Evolutionary conservation across 2,888 invertebrate genomes (phyloP).

Genomic region (Octonoba sinensis): DNA sequence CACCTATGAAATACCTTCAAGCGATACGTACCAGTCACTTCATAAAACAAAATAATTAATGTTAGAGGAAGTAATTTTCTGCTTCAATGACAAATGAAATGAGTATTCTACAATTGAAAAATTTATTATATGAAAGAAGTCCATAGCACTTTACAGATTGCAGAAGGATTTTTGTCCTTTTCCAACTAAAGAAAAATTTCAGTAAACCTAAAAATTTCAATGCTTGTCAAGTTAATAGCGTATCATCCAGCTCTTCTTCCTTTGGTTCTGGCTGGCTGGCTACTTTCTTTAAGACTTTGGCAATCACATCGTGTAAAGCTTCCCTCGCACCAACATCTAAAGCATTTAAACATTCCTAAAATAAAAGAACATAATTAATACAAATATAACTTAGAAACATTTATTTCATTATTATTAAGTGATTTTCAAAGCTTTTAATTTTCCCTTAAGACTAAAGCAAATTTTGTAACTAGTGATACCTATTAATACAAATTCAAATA

Average conservation of each 20-base stretch:
- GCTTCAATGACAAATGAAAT: too few relatives aligned
- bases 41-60: too few relatives aligned
- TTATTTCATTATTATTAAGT: neutral
- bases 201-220: constrained; percentile 27
- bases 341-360: constrained; percentile 80
- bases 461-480: too few relatives aligned
- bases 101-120: constrained; percentile 8
- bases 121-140: constrained; percentile 50
- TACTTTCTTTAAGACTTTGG: constrained; percentile 86
- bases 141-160: constrained; percentile 27
- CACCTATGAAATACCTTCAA: too few relatives aligned
- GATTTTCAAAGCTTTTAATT: too few relatives aligned
- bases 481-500: too few relatives aligned
- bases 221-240: constrained; percentile 81
- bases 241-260: constrained; percentile 93
- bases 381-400: neutral
- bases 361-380: constrained; percentile 8
- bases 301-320: constrained; percentile 88
- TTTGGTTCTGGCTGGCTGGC: constrained; percentile 83
- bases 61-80: too few relatives aligned
- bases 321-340: constrained; percentile 91
- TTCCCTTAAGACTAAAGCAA: too few relatives aligned
- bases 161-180: constrained; percentile 1
- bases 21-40: too few relatives aligned
- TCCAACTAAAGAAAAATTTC: constrained; percentile 17